Conservation (phyloP, 2,888 invertebrate genomes). For the Epirrita christyi region DNA sequence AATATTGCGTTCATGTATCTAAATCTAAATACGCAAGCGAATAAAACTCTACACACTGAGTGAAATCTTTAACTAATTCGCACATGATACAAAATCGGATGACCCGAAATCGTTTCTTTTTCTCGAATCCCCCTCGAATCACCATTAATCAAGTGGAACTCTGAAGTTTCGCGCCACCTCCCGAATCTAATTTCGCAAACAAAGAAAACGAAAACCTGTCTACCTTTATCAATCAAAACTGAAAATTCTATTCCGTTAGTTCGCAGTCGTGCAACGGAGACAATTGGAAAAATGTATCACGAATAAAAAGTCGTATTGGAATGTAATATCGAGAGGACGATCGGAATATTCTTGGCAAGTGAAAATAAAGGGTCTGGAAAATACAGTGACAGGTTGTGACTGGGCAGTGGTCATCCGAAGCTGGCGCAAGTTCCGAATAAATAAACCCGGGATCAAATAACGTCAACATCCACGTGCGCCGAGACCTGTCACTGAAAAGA, state of each 20-base stretch:
- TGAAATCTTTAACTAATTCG: constrained; percentile 4
- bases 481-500: constrained; percentile 55
- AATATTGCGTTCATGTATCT: constrained; percentile 74
- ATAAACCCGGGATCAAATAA: constrained; percentile 76
- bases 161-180: constrained; percentile 77
- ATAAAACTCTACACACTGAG: constrained; percentile 41
- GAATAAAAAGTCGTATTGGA: constrained; percentile 82
- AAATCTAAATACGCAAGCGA: constrained; percentile 66
- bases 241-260: constrained; percentile 82
- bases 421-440: constrained; percentile 77
- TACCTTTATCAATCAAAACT: constrained; percentile 84
- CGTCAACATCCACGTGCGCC: constrained; percentile 67
- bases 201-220: constrained; percentile 82
- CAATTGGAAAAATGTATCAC: constrained; percentile 83
- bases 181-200: constrained; percentile 82
- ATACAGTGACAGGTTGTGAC: constrained; percentile 81
- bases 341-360: constrained; percentile 81
- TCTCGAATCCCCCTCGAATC: constrained; percentile 60
- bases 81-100: constrained; percentile 59
- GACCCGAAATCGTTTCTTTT: constrained; percentile 69
- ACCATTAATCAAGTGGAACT: constrained; percentile 81
- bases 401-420: constrained; percentile 78
- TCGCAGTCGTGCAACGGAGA: constrained; percentile 73
- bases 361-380: constrained; percentile 81
- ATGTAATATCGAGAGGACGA: constrained; percentile 81